These are phyloP conservation scores for Electrophaes corylata DNA, from an alignment of 2,888 invertebrate species.

Conservation along the genomic window DNA sequence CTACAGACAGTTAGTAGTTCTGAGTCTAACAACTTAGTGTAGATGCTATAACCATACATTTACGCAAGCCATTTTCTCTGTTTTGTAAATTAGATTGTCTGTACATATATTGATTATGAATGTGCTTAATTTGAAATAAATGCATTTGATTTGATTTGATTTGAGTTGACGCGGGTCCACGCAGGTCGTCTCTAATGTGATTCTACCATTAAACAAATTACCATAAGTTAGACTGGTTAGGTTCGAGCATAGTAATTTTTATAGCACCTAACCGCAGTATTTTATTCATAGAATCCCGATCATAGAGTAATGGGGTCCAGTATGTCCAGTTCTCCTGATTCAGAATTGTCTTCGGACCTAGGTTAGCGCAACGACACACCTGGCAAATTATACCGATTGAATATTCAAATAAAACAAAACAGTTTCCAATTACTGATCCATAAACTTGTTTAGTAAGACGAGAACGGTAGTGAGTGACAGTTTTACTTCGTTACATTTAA, in stretches of 20 bases:
- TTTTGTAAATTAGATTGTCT: too few relatives aligned
- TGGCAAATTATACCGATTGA: constrained; percentile 56
- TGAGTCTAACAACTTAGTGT: too few relatives aligned
- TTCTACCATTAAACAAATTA: background rate
- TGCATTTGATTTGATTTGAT: too few relatives aligned
- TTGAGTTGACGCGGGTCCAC: too few relatives aligned
- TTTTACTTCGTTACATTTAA: constrained; percentile 15
- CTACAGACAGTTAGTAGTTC: too few relatives aligned
- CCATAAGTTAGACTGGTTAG: too few relatives aligned
- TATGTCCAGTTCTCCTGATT: constrained; percentile 22
- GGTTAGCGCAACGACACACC: constrained; percentile 43
- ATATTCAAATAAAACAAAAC: constrained; percentile 57
- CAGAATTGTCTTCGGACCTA: constrained; percentile 1
- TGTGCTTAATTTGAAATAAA: too few relatives aligned
- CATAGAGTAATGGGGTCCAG: constrained; percentile 11
- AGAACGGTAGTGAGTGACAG: constrained; percentile 9
- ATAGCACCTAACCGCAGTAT: background rate
- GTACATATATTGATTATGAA: too few relatives aligned
- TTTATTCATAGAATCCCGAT: background rate
- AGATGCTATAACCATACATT: too few relatives aligned
- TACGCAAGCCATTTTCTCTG: too few relatives aligned
- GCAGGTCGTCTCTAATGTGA: too few relatives aligned
- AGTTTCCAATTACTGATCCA: constrained; percentile 45
- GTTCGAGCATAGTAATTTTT: background rate
- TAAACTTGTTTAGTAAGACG: constrained; percentile 21